A percentile compares a stretch with the other conserved stretches of the same genome.
phyloP scores from a whole-genome alignment of 2,113 vertebrate species.

The Brachypteracias leptosomus region DNA sequence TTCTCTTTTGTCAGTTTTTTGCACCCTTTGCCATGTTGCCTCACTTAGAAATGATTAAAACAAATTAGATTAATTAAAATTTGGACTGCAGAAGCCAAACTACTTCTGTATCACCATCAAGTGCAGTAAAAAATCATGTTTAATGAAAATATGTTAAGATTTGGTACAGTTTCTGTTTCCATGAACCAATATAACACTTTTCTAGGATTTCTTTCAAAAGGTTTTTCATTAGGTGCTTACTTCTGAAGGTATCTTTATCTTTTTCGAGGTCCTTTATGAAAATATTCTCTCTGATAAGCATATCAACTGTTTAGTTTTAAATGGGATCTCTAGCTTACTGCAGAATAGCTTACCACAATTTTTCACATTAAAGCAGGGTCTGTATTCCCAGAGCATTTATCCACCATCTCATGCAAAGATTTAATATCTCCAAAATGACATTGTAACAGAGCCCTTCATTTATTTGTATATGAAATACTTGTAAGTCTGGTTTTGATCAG shows the following conservation, averaged over 20 bases:
- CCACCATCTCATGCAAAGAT: neutral
- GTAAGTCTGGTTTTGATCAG: neutral
- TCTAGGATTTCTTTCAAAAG: neutral
- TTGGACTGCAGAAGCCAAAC: neutral
- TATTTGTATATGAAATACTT: neutral
- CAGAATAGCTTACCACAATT: neutral
- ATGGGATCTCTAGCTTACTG: neutral
- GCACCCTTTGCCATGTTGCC: neutral
- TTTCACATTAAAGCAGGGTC: neutral
- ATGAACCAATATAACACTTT: neutral
- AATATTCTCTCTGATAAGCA: neutral
- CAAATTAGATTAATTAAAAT: neutral
- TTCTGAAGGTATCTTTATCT: neutral
- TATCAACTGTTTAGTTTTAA: neutral
- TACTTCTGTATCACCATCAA: neutral
- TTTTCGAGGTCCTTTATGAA: neutral
- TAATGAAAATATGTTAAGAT: neutral
- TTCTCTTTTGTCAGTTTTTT: neutral
- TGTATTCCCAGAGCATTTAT: neutral
- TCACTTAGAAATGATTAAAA: neutral
- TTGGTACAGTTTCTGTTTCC: neutral
- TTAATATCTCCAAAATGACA: neutral
- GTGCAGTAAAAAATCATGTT: neutral
- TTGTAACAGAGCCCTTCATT: rapidly evolving
- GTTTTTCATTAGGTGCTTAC: neutral